Percentiles rank a stretch among this genome's conserved stretches.
These are phyloP conservation scores for Choreutis nemorana DNA, from an alignment of 2,888 invertebrate species.

Conservation along the genomic window DNA sequence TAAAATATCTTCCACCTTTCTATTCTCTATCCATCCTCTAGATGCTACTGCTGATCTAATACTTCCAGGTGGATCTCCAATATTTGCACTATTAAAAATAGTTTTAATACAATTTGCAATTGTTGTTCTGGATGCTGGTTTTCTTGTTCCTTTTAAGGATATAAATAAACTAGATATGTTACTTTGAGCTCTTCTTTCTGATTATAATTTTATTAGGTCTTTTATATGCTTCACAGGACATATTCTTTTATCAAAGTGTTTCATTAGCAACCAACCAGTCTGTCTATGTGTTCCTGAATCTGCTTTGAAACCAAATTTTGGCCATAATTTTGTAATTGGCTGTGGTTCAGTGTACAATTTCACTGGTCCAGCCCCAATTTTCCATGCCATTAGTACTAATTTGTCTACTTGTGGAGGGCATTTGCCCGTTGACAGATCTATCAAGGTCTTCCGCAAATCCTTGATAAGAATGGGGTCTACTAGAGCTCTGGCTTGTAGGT, in stretches of 20 bases:
- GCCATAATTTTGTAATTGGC: too few relatives aligned
- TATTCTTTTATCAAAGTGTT: background rate
- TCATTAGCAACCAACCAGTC: too few relatives aligned
- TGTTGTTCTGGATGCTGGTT: background rate
- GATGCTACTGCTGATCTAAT: background rate
- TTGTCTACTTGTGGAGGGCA: slow-evolving; percentile 8
- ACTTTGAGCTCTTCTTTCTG: background rate
- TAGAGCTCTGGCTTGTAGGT: slow-evolving; percentile 12
- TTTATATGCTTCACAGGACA: background rate
- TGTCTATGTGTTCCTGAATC: too few relatives aligned
- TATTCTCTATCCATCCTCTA: background rate
- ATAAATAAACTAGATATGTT: background rate
- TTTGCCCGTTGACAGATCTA: slow-evolving; percentile 9
- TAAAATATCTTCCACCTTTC: background rate
- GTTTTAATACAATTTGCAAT: background rate
- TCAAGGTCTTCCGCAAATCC: slow-evolving; percentile 6
- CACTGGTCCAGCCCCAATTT: slow-evolving; percentile 13
- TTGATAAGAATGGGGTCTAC: slow-evolving; percentile 7
- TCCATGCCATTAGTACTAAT: slow-evolving; percentile 12
- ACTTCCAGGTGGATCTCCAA: background rate
- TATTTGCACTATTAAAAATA: background rate
- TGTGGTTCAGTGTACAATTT: slow-evolving; percentile 9
- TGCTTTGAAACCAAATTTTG: too few relatives aligned
- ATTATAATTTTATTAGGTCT: background rate
- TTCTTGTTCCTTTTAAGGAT: too few relatives aligned